Percentiles rank a stretch among this genome's conserved stretches.
Conservation (phyloP, 2,797 vertebrate genomes). For the Poeciliopsis infans region DNA sequence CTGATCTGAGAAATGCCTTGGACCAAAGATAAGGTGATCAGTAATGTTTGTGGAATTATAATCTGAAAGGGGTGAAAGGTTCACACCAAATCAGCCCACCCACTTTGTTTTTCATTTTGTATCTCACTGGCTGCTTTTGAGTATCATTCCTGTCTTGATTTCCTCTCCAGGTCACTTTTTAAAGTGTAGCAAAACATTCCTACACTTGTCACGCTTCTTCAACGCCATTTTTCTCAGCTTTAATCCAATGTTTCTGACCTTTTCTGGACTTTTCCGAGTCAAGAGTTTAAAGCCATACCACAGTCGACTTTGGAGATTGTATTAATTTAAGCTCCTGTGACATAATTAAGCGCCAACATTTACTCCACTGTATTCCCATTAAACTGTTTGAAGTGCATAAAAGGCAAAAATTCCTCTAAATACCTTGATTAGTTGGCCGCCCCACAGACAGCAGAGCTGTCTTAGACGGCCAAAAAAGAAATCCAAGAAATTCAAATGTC, state of each 20-base stretch:
- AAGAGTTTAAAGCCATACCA: slow-evolving; percentile 11
- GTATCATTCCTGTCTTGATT: background rate
- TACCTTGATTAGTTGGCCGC: slow-evolving; percentile 64
- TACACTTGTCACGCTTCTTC: background rate
- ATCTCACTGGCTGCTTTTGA: background rate
- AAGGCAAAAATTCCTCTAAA: slow-evolving; percentile 66
- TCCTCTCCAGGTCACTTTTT: background rate
- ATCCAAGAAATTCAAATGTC: slow-evolving; percentile 33
- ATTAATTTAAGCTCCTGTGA: slow-evolving; percentile 46
- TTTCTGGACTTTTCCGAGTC: slow-evolving; percentile 45
- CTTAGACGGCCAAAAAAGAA: slow-evolving; percentile 29
- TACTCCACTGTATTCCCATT: slow-evolving; percentile 55
- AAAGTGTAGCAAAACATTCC: slow-evolving; percentile 2
- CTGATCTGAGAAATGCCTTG: background rate
- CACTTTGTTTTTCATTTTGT: background rate
- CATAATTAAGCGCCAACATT: slow-evolving; percentile 52
- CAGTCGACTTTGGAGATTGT: slow-evolving; percentile 39
- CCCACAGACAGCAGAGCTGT: slow-evolving; percentile 39
- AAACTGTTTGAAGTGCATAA: slow-evolving; percentile 50
- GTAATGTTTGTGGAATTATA: background rate
- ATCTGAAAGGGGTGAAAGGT: background rate
- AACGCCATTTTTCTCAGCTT: background rate
- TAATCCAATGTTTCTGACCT: slow-evolving; percentile 39
- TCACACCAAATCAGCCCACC: background rate
- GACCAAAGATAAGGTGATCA: background rate